phyloP scores from a whole-genome alignment of 2,797 vertebrate species.

The Fratercula arctica region DNA sequence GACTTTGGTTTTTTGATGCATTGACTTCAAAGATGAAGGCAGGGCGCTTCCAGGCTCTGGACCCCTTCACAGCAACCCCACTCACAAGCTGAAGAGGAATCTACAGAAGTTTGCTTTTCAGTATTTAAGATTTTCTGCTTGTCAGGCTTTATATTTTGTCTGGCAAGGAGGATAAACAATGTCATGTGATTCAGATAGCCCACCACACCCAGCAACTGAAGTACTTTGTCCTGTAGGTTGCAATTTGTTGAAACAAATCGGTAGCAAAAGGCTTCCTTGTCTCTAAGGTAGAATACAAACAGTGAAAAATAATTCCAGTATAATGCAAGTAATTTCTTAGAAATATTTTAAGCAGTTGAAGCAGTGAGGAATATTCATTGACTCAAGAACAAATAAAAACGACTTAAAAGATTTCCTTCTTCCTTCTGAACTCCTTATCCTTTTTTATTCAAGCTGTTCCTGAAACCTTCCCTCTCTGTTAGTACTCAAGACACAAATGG shows the following conservation, averaged over 20 bases:
- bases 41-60: neutral
- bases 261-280: neutral
- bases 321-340: neutral
- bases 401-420: neutral
- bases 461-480: neutral
- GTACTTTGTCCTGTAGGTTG: neutral
- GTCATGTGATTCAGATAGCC: neutral
- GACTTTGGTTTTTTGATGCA: neutral
- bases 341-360: neutral
- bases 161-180: neutral
- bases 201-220: neutral
- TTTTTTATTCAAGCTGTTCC: neutral
- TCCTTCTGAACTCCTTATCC: neutral
- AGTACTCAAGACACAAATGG: neutral
- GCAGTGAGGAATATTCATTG: neutral
- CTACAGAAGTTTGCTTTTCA: neutral
- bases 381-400: neutral
- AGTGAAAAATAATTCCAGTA: neutral
- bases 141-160: neutral
- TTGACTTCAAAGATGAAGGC: neutral
- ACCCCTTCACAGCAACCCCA: neutral
- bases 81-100: neutral
- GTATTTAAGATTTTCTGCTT: neutral
- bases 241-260: neutral
- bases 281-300: neutral